Evolutionary conservation across 2,113 vertebrate species (phyloP), one percentile per base, ranked within the genome.

Genomic region (Psilopsiagon aymara): DNA sequence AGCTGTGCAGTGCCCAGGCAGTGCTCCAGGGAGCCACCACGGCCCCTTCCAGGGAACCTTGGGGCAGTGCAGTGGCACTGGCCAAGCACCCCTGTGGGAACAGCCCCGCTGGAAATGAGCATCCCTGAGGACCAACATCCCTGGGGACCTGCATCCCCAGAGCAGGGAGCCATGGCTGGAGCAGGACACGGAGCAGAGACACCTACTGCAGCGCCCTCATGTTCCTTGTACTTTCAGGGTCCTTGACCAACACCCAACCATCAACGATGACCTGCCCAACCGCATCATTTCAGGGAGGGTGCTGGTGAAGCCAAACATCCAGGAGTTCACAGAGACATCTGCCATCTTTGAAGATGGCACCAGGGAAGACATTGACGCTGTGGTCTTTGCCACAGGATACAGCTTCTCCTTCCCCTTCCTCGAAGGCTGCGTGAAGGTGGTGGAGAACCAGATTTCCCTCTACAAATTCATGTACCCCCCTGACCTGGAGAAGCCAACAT

Each of bases 361-460:
- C 13, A 95, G 55, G 55, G 99, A 99, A 95, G 97, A 99, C 21
- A 96, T 99, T 0, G 98, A 99, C 27, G 96, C 70, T 0, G 98
- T 99, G 39, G 90, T 99, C 63, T 99, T 99, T 53, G 99, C 99
- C 80, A 99, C 99, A 0, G 99, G 99, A 81, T 99, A 99, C 86
- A 97, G 47, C 28, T 97, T 96, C 92, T 94, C 52, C 19, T 99
- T 99, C 91, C 98, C 98, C 1, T 99, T 99, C 85, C 98, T 99
- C 1, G 98, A 98, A 27, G 67, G 95, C 21, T 97, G 53, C 1
- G 70, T 99, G 35, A 94, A 96, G 31, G 98, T 98, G 60, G 97
- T 98, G 37, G 85, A 97, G 7, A 97, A 98, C 91, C 97, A 98
- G 91, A 18, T 98, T 41, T 25, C 91, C 2, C 96, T 99, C 24